Conservation (phyloP, 2,797 vertebrate species). For the Yasuhikotakia modesta region DNA sequence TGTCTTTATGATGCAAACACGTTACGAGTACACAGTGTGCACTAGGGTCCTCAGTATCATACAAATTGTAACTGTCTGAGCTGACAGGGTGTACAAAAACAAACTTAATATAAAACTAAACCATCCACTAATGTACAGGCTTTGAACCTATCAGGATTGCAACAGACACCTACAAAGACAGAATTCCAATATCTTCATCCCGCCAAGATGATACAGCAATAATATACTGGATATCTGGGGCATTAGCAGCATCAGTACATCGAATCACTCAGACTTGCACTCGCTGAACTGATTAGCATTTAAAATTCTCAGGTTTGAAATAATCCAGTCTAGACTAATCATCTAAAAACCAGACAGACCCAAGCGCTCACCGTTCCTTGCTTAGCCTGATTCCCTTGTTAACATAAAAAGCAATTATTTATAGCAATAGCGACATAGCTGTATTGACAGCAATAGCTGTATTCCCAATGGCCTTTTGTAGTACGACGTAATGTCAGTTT, state of each 20-base stretch:
- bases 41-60: no score
- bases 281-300: slow-evolving; percentile 38
- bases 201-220: neutral
- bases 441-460: no score
- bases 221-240: slow-evolving; percentile 30
- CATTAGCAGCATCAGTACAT: slow-evolving; percentile 35
- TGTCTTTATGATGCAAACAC: no score
- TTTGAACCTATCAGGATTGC: neutral
- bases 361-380: neutral
- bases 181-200: neutral
- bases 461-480: neutral
- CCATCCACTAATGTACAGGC: no score
- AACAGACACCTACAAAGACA: neutral
- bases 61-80: no score
- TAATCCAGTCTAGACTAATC: slow-evolving; percentile 49
- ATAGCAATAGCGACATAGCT: slow-evolving; percentile 14
- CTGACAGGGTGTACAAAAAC: no score
- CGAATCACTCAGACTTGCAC: slow-evolving; percentile 13
- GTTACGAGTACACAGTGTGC: no score
- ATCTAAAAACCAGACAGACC: slow-evolving; percentile 39
- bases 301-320: slow-evolving; percentile 37
- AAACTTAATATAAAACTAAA: no score
- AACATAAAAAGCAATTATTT: slow-evolving; percentile 1
- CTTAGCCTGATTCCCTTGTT: slow-evolving; percentile 29
- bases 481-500: neutral